phyloP scores from a whole-genome alignment of 1,140 invertebrate species.

The Sminthurides bifidus region DNA sequence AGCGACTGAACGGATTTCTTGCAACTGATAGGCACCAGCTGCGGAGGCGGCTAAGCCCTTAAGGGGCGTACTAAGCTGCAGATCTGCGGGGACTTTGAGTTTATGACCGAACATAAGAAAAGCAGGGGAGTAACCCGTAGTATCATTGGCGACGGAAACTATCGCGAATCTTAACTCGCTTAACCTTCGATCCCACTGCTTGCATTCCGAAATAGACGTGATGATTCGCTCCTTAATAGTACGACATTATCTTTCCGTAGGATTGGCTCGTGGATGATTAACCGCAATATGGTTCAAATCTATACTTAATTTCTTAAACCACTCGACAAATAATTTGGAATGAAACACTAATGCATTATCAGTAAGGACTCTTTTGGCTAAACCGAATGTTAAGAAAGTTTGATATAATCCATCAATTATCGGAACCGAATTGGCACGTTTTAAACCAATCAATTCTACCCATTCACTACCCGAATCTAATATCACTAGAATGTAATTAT shows the following conservation, averaged over 20 bases:
- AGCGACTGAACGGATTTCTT: too few species aligned
- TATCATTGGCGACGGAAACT: constrained; percentile 35
- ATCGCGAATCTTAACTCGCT: constrained; percentile 37
- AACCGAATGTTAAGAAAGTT: constrained; percentile 30
- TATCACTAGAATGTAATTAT: constrained; percentile 18
- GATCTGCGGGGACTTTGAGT: too few species aligned
- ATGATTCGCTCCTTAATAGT: constrained; percentile 24
- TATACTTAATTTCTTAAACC: constrained; percentile 3
- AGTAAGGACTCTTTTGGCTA: constrained; percentile 18
- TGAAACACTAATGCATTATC: constrained; percentile 33
- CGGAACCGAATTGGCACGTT: constrained; percentile 6
- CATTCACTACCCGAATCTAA: constrained; percentile 26
- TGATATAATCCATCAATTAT: constrained; percentile 17
- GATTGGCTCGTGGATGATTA: constrained; percentile 25
- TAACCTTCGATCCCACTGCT: constrained; percentile 34
- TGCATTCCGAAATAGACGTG: constrained; percentile 13
- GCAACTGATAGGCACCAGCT: too few species aligned
- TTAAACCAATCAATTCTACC: constrained; percentile 19
- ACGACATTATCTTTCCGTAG: constrained; percentile 18
- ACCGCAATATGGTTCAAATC: constrained; percentile 12
- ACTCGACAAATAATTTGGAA: constrained; percentile 9
- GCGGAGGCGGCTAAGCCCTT: too few species aligned
- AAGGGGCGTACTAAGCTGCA: too few species aligned
- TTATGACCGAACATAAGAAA: neutral
- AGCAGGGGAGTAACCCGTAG: constrained; percentile 35